phyloP scores from a whole-genome alignment of 1,140 invertebrate genomes.

The Laodelphax striatellus region DNA sequence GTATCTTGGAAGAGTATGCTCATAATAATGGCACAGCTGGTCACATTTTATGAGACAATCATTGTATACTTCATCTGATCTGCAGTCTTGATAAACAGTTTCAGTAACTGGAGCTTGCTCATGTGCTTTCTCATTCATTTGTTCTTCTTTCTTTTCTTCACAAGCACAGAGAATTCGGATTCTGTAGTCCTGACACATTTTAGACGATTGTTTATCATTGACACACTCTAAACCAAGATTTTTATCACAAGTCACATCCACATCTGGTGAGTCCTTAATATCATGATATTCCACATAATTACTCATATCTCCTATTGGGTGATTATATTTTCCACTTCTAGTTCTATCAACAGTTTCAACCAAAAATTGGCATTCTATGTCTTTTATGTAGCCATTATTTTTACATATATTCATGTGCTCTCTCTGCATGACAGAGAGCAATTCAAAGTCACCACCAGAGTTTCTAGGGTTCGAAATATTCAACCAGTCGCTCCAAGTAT shows the following conservation, averaged over 20 bases:
- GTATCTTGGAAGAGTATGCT: conserved; percentile 17
- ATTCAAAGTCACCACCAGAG: conserved; percentile 11
- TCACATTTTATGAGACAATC: conserved; percentile 50
- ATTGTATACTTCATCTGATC: conserved; percentile 34
- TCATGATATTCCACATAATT: conserved; percentile 3
- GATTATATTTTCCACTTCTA: background rate
- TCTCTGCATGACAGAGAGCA: background rate
- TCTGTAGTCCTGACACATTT: conserved; percentile 31
- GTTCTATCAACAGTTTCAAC: background rate
- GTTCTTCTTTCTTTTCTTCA: conserved; percentile 3
- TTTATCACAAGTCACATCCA: conserved; percentile 19
- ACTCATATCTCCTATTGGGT: background rate
- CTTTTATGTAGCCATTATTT: conserved; percentile 1
- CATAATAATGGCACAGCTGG: conserved; percentile 40
- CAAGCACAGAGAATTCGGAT: conserved; percentile 25
- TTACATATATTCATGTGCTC: background rate
- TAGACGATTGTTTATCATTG: conserved; percentile 20
- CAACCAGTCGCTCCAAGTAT: conserved; percentile 10
- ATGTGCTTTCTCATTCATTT: background rate
- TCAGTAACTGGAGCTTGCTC: background rate
- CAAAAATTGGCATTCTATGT: conserved; percentile 8
- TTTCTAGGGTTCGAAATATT: conserved; percentile 7
- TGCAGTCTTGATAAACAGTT: conserved; percentile 26
- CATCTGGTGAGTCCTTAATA: conserved; percentile 19
- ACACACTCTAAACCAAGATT: conserved; percentile 21